A percentile compares a stretch with the other conserved stretches of the same genome.
Evolutionary conservation across 2,888 invertebrate species (phyloP).

Genomic region (Physocephala rufipes): DNA sequence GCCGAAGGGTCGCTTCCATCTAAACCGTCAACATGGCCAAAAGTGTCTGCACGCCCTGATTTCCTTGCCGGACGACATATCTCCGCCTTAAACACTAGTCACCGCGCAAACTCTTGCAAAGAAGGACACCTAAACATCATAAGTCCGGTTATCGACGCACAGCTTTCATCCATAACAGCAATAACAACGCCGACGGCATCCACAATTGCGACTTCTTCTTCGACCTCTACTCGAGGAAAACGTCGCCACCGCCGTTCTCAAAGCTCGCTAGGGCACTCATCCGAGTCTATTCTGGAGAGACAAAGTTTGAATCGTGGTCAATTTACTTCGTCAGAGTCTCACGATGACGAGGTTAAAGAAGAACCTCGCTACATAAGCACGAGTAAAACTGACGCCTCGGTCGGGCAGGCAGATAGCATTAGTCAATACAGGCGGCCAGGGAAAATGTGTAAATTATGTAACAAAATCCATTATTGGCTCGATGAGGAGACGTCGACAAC

Average conservation of each 20-base stretch:
- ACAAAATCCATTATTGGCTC: constrained; percentile 52
- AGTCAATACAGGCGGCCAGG: constrained; percentile 56
- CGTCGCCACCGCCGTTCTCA: constrained; percentile 61
- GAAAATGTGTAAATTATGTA: constrained; percentile 54
- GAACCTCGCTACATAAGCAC: constrained; percentile 67
- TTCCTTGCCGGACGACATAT: constrained; percentile 47
- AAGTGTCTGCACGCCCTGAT: constrained; percentile 13
- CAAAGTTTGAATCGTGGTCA: constrained; percentile 61
- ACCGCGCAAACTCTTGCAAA: constrained; percentile 56
- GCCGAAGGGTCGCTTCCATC: constrained; percentile 53
- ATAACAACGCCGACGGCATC: constrained; percentile 40
- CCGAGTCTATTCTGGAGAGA: constrained; percentile 61
- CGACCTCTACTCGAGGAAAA: constrained; percentile 57
- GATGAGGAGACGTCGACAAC: constrained; percentile 35
- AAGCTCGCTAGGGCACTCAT: constrained; percentile 50
- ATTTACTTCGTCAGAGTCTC: constrained; percentile 61
- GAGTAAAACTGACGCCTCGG: constrained; percentile 68
- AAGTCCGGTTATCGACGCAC: constrained; percentile 11
- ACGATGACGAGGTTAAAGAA: constrained; percentile 45
- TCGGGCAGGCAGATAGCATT: constrained; percentile 68
- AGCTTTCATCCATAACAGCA: constrained; percentile 2
- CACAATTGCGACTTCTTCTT: constrained; percentile 52
- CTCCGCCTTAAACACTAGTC: constrained; percentile 50
- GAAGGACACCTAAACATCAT: constrained; percentile 54
- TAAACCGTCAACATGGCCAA: constrained; percentile 28